Evolutionary conservation across 2,113 vertebrate genomes (phyloP), one percentile per base, ranked within the genome.

Genomic region (Tragelaphus strepsiceros): DNA sequence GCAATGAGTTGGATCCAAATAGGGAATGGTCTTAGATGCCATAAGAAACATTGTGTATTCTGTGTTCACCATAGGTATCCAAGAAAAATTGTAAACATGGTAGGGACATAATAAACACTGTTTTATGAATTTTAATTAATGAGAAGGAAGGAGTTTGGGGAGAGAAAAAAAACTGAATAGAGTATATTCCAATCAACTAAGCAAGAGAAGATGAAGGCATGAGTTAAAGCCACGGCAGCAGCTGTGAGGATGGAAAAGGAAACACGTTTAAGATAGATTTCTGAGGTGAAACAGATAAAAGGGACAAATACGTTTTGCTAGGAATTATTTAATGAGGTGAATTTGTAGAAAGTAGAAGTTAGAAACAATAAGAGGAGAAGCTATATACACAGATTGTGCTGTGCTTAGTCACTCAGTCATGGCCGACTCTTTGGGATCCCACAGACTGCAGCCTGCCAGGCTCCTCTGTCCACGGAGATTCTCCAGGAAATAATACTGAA

Each of bases 41-140:
- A 15, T 51, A 90, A 82, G 32, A 87, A 93, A 51, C 35, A n/a
- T 0, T 86, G 46, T 51, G 4, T n/a, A 43, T 5, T 89, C 77
- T 91, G 53, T 90, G 39, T 39, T 91, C 28, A 84, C 84, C 19
- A 62, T 22, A 64, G 59, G 15, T 58, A 32, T 21, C 35, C 13
- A 51, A 74, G n/a, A 71, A 43, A 62, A 71, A 6, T 32, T 89
- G 85, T 85, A 96, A 94, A 39, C 51, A 94, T 14, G 21, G 24
- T 28, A 86, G n/a, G 58, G 24, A 39, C 22, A 46, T 21, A 56
- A n/a, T 46, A 5, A 35, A 43, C 13, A 21, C 78, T 84, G 28
- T 82, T 80, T 1, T n/a, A 24, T 81, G 28, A 49, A n/a, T 61
- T 71, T 92, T 96, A 81, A 35, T 78, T 77, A 77, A 39, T 85